These are phyloP conservation scores for Alethe castanea DNA, from an alignment of 2,113 vertebrate genomes.

Conservation along the genomic window DNA sequence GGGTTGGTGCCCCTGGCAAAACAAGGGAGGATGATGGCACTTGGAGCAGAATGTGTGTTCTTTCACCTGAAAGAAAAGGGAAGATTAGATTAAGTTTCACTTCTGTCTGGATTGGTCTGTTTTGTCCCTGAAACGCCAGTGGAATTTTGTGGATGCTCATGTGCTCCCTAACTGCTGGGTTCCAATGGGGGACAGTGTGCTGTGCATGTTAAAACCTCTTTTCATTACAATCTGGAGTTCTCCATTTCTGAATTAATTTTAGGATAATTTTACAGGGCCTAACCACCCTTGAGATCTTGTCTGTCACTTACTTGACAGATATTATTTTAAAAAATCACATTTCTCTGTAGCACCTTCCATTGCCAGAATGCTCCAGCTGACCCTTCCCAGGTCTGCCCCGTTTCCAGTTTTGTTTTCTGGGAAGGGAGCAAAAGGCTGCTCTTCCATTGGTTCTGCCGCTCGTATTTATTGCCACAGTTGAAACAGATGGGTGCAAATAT, in stretches of 20 bases:
- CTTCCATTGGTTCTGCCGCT: background rate
- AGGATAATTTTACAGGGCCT: background rate
- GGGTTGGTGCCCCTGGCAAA: background rate
- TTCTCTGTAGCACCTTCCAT: background rate
- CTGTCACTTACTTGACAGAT: background rate
- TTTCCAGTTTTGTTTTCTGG: background rate
- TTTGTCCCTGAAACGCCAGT: accelerated
- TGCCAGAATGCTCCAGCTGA: background rate
- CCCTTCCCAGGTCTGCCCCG: background rate
- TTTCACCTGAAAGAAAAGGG: background rate
- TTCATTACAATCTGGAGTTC: background rate
- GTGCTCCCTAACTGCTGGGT: background rate
- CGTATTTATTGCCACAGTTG: background rate
- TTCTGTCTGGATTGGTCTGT: background rate
- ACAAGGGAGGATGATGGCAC: background rate
- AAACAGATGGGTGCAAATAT: background rate
- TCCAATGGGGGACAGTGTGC: background rate
- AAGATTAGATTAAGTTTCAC: background rate
- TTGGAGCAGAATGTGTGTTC: background rate
- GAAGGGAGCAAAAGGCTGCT: background rate
- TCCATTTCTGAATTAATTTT: background rate
- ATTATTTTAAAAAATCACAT: accelerated
- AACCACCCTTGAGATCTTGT: background rate
- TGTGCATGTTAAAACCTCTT: background rate
- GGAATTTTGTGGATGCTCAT: background rate